Conservation (phyloP, 1,140 invertebrate genomes). For the Telenomus remus region DNA sequence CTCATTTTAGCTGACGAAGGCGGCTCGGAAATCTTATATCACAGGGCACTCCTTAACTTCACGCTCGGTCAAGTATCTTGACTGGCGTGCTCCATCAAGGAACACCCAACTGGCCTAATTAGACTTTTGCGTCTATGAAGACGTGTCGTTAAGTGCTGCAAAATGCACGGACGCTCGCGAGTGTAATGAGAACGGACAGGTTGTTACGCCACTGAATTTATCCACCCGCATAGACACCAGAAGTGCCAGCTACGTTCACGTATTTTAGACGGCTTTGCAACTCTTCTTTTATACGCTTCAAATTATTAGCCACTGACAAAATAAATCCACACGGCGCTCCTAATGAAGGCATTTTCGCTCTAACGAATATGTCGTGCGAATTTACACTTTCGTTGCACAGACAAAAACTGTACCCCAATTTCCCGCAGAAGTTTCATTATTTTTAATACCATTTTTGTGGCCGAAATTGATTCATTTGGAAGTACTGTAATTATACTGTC, state of each 20-base stretch:
- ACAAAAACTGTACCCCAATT: too few relatives aligned
- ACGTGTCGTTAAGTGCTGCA: constrained; percentile 55
- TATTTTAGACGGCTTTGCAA: constrained; percentile 13
- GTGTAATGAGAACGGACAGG: constrained; percentile 58
- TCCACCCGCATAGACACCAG: constrained; percentile 44
- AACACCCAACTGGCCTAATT: constrained; percentile 60
- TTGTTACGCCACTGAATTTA: constrained; percentile 55
- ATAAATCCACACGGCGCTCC: too few relatives aligned
- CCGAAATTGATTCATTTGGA: too few relatives aligned
- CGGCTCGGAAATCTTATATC: constrained; percentile 30
- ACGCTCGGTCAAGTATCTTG: constrained; percentile 57
- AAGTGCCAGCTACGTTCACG: constrained; percentile 9
- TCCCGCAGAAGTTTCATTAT: too few relatives aligned
- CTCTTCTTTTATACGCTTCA: neutral
- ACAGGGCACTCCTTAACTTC: constrained; percentile 50
- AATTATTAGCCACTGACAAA: neutral
- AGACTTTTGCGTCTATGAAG: constrained; percentile 56
- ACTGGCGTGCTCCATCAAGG: constrained; percentile 48
- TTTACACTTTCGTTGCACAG: too few relatives aligned
- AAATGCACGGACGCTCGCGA: constrained; percentile 49
- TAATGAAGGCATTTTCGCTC: too few relatives aligned
- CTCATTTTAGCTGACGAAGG: constrained; percentile 43
- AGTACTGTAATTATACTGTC: too few relatives aligned
- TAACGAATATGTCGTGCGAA: too few relatives aligned
- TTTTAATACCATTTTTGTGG: too few relatives aligned